Conservation (phyloP, 2,113 vertebrate species). For the Chaenogobius annularis region DNA sequence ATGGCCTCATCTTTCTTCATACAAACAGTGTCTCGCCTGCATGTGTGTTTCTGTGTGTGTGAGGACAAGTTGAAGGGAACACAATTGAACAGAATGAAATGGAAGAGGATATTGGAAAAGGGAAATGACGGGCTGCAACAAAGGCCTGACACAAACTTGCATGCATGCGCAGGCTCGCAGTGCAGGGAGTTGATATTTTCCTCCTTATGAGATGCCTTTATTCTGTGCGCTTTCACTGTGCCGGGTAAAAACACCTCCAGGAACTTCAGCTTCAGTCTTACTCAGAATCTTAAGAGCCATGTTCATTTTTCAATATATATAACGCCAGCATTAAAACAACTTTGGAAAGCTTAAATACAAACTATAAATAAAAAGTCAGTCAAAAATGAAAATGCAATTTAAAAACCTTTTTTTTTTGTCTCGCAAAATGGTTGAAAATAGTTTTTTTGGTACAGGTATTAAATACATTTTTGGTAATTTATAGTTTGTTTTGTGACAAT, state of each 20-base stretch:
- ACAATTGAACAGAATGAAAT: constrained; percentile 59
- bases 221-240: constrained; percentile 1
- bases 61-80: constrained; percentile 46
- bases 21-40: constrained; percentile 48
- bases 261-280: not conserved
- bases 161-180: constrained; percentile 24
- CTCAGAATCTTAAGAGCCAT: not conserved
- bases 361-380: too few species aligned
- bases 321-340: not conserved
- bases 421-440: too few species aligned
- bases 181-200: constrained; percentile 8
- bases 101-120: constrained; percentile 62
- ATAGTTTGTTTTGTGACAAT: too few species aligned
- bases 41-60: constrained; percentile 23
- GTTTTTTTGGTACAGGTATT: too few species aligned
- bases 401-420: too few species aligned
- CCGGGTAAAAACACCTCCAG: not conserved
- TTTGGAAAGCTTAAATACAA: too few species aligned
- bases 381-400: too few species aligned
- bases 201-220: constrained; percentile 1
- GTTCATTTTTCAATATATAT: not conserved
- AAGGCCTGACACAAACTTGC: constrained; percentile 25
- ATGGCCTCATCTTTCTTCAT: constrained; percentile 74
- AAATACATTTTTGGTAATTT: too few species aligned
- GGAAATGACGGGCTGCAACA: constrained; percentile 59